Percentiles rank a stretch among this genome's conserved stretches.
phyloP scores from a whole-genome alignment of 92 coral and sea anemone genomes.

The Palythoa grandiflora region DNA sequence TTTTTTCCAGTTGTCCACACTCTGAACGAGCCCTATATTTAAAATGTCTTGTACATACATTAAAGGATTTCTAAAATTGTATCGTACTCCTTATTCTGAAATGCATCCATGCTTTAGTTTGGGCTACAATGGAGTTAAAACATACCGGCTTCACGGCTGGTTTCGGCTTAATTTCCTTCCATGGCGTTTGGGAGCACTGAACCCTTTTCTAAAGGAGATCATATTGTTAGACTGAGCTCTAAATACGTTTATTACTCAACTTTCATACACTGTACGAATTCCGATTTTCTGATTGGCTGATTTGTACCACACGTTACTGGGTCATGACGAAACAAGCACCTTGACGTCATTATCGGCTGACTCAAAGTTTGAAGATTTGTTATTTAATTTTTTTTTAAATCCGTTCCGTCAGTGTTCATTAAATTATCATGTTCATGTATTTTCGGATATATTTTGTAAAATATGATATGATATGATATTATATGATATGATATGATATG shows the following conservation, averaged over 20 bases:
- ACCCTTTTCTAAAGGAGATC: background rate
- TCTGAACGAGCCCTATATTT: no score
- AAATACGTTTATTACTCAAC: background rate
- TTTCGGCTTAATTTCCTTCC: slow-evolving; percentile 10
- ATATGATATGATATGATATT: no score
- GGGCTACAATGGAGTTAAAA: background rate
- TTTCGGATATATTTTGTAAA: no score
- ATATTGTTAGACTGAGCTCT: background rate
- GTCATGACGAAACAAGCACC: no score
- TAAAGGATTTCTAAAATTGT: background rate
- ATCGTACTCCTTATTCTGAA: background rate
- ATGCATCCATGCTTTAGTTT: background rate
- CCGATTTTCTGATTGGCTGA: no score
- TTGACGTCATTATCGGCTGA: background rate
- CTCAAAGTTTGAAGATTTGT: background rate
- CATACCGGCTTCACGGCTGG: slow-evolving; percentile 64
- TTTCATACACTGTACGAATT: no score
- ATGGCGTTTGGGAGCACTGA: background rate
- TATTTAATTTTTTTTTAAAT: no score
- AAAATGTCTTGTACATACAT: background rate
- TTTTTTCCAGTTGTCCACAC: no score
- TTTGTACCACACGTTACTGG: no score
- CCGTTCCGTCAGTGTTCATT: no score
- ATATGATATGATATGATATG: no score
- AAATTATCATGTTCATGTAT: no score